Evolutionary conservation across 1,140 invertebrate species (phyloP), one percentile per base, ranked within the genome.

Genomic region (Diorhabda sublineata): DNA sequence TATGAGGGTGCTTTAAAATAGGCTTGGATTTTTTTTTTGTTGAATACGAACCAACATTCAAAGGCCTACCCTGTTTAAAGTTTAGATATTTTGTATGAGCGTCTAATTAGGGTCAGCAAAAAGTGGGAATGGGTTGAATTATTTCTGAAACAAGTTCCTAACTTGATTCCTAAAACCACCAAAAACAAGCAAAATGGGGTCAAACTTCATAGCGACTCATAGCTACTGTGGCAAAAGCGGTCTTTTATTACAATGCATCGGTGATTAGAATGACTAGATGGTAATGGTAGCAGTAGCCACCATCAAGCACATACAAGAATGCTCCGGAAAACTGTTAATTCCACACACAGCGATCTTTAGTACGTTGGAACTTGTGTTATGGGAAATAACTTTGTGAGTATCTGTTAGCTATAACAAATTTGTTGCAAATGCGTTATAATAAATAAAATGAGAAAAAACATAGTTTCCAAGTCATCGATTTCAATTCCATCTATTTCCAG

Each of bases 251-350:
- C 47, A 52, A 52, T 6, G 47, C 47, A 52, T 52, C 47, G 47
- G 47, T 52, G 3, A 52, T 52, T 9, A 8, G 47, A 9, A 52
- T 52, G 47, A 52, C 47, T 8, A 6, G 47, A 6, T 52, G 47
- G 47, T 52, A 52, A 52, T 52, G n/a, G 47, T 52, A 52, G 47
- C n/a, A 52, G 47, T 52, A 52, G 47, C 47, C 47, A 52, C 47
- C 47, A 9, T 9, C 47, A 4, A 52, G n/a, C 47, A 52, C 47
- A 52, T 52, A 52, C 47, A 52, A 52, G 47, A 52, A 6, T 8
- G 6, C 47, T 6, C 47, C 47, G n/a, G 47, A 52, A 52, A 52
- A 52, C 47, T 6, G 47, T 52, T 52, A 52, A 52, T 52, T 52
- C 47, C 47, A 3, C n/a, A 52, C 47, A 6, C 47, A 8, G 47